Base-by-base conservation (phyloP, 2,113 vertebrate genomes). In the Chamaea fasciata region DNA sequence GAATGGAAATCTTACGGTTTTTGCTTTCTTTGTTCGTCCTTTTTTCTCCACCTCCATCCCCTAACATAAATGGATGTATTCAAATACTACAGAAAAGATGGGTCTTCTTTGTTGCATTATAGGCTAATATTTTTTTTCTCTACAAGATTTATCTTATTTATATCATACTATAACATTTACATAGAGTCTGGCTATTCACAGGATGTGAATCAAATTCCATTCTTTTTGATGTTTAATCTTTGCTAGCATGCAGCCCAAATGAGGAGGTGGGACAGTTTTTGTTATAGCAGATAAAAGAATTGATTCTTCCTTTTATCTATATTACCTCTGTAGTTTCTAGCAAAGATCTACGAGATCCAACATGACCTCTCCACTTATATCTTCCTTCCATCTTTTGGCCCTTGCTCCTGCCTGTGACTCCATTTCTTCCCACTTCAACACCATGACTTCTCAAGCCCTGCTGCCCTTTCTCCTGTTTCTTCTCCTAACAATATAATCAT, bases 301-400 rank as follows among this genome's bases (percentile, higher is more conserved):
- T 55, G 52, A 15, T 86, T 88, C 20, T 55, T 37, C 24, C 64
- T 97, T 79, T 96, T 74, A 90, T 91, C 59, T 83, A 2, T 77
- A 90, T 60, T 64, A 57, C 42, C 50, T 59, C 68, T 86, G 68
- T 31, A 46, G 71, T 60, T 84, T 68, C 65, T 37, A 53, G 56
- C 31, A 60, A 84, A 93, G 89, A n/a, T 68, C 71, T 92, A 35
- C 4, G 27, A 89, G 83, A 97, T 85, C 69, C 87, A 91, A 94
- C 19, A 7, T 94, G 94, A 97, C 96, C 94, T 95, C 41, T 95
- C 20, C 9, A 28, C 87, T 95, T 82, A 46, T 1, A 89, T 82
- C 31, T 20, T 82, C 39, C 81, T 94, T 94, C 92, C 49, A 92
- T 89, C 93, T 89, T 92, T 87, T 87, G 83, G 77, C 64, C 89